Conservation (phyloP, 2,113 vertebrate species). For the Benthochromis sp. region DNA sequence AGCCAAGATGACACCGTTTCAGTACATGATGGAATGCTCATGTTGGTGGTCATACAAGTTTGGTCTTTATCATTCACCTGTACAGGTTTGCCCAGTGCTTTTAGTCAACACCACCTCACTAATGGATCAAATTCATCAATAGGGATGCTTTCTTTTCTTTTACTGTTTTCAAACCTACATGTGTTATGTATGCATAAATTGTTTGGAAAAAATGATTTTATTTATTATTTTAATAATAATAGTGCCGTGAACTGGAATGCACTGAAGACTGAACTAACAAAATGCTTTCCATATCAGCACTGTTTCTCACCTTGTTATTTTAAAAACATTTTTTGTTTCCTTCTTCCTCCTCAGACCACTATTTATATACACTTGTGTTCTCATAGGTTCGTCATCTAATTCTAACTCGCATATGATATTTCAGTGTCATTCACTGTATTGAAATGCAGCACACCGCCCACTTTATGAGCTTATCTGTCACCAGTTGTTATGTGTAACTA, state of each 20-base stretch:
- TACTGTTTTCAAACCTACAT: neutral
- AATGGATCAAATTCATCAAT: neutral
- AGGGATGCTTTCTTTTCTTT: neutral
- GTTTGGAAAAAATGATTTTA: neutral
- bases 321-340: neutral
- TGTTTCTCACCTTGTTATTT: neutral
- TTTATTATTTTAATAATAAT: neutral
- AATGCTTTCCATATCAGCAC: neutral
- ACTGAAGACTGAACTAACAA: neutral
- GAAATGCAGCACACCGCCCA: neutral
- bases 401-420: neutral
- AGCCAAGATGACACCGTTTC: rapidly evolving
- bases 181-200: neutral
- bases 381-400: neutral
- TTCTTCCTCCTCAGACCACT: neutral
- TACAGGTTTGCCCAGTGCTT: neutral
- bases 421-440: neutral
- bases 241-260: rapidly evolving
- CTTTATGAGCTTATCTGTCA: neutral
- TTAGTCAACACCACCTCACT: neutral
- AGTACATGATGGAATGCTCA: neutral
- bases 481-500: neutral
- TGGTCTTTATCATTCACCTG: neutral
- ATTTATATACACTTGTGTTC: neutral
- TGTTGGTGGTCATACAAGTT: neutral